phyloP scores from a whole-genome alignment of 2,888 invertebrate species.

The Brachyopa scutellaris region DNA sequence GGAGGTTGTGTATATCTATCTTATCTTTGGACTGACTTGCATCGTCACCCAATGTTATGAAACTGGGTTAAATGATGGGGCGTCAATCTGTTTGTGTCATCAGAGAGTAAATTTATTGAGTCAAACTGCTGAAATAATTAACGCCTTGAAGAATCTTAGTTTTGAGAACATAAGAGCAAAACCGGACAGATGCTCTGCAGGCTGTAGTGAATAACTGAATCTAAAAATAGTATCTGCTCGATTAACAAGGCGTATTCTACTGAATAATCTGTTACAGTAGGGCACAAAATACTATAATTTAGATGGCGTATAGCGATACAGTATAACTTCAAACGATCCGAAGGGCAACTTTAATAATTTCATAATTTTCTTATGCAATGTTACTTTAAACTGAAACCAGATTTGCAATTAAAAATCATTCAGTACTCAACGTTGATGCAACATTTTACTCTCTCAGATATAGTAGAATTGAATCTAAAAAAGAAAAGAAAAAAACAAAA shows the following conservation, averaged over 20 bases:
- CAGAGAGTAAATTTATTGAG: slow-evolving; percentile 2
- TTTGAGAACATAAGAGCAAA: neutral
- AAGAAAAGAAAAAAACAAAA: neutral
- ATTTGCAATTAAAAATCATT: neutral
- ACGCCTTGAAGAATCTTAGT: neutral
- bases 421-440: neutral
- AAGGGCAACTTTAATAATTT: no score
- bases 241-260: no score
- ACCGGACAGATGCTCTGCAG: neutral
- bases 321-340: no score
- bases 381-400: no score
- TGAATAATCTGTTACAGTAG: no score
- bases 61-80: neutral
- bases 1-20: neutral
- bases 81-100: slow-evolving; percentile 20
- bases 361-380: no score
- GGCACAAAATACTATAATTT: no score
- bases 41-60: neutral
- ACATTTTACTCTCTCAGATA: neutral
- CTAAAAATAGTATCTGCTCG: no score
- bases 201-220: neutral
- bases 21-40: slow-evolving; percentile 2
- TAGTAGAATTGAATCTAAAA: neutral
- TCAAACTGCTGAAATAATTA: neutral
- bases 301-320: no score